Evolutionary conservation across 1,140 invertebrate species (phyloP), one percentile per base, ranked within the genome.

Genomic region (Dryas iulia): DNA sequence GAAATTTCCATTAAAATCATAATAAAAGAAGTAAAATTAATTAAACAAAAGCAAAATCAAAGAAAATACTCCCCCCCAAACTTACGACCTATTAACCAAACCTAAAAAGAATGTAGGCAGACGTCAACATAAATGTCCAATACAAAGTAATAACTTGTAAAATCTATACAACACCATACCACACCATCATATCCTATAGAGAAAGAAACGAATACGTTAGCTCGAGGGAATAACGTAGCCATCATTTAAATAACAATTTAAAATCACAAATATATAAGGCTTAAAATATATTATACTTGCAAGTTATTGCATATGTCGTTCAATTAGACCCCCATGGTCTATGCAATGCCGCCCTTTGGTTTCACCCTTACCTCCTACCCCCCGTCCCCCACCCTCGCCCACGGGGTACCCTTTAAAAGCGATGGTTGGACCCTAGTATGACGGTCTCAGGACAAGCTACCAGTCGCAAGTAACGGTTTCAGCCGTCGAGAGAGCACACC

Each of bases 241-340:
- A 35, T 24, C 53, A 39, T 26, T 33, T 57, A 24, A 67, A 62
- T 57, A 62, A 24, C n/a, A 47, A 28, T 33, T 61, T 35, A 62
- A 25, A 39, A 21, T 57, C 10, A 18, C 59, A 2, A 7, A 11
- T 11, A 21, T 57, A 30, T 23, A 64, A 25, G 30, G 62, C 57
- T 64, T 53, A 64, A 57, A 64, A 33, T 25, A 28, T 35, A 53
- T 69, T 25, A 59, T 21, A 47, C 25, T 53, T 33, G 39, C 54
- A 64, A 56, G n/a, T n/a, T 59, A 60, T 54, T 62, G 66, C 60
- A 71, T 11, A 66, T 60, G 24, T 39, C 59, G 69, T 66, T 59
- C 59, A 66, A 64, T 72, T 67, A 72, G 54, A 47, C 66, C 53
- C 66, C 66, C n/a, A n/a, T n/a, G n/a, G n/a, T n/a, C 57, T 31